These are phyloP conservation scores for Siniperca obscura DNA, from an alignment of 2,797 vertebrate genomes.

Conservation along the genomic window DNA sequence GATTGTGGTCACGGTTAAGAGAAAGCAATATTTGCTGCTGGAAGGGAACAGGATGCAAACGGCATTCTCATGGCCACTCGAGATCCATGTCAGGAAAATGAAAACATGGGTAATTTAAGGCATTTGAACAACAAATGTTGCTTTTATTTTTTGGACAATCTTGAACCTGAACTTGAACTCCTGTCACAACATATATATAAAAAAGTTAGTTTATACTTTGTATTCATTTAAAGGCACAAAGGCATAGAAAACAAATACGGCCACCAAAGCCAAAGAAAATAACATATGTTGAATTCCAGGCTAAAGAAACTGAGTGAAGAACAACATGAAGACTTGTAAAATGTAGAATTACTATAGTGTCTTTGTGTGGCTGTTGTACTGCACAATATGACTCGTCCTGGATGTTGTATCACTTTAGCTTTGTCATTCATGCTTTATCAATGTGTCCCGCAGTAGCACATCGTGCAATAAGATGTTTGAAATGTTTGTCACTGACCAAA, in stretches of 20 bases:
- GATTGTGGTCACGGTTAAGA: neutral
- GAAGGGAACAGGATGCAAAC: neutral
- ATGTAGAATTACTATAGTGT: neutral
- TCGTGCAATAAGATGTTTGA: neutral
- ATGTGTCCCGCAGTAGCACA: accelerated
- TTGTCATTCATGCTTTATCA: neutral
- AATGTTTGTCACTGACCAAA: neutral
- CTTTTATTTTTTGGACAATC: neutral
- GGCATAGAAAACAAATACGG: neutral
- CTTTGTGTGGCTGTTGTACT: neutral
- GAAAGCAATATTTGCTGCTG: neutral
- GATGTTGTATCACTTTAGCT: neutral
- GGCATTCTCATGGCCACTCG: too few relatives aligned
- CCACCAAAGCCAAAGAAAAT: neutral
- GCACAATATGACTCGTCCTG: neutral
- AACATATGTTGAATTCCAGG: neutral
- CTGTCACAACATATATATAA: neutral
- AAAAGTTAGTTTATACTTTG: neutral
- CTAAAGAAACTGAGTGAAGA: neutral
- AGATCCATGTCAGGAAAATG: too few relatives aligned
- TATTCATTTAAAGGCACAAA: neutral
- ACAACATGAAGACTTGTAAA: neutral
- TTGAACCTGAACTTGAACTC: neutral
- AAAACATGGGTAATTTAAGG: neutral
- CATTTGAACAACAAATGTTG: neutral